Percentiles rank a stretch among this genome's conserved stretches.
These are phyloP conservation scores for Pterocles orientalis DNA, from an alignment of 2,113 vertebrate species.

Conservation along the genomic window DNA sequence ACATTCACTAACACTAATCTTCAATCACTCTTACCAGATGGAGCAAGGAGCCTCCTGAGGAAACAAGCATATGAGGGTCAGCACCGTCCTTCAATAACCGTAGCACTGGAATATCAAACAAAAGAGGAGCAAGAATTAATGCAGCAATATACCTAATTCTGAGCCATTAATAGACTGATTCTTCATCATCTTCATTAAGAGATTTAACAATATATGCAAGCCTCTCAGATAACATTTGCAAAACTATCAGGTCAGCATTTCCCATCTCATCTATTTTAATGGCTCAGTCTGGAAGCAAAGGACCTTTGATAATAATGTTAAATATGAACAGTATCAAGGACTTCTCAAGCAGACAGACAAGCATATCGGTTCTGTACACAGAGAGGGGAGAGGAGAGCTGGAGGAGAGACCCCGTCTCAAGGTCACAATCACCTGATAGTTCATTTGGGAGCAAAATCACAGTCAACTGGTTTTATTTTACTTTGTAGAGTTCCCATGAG, in stretches of 20 bases:
- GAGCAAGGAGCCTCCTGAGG: slow-evolving; percentile 90
- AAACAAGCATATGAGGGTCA: slow-evolving; percentile 77
- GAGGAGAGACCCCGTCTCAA: background rate
- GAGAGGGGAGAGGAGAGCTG: background rate
- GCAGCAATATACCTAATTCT: background rate
- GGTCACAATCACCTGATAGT: background rate
- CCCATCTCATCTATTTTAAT: slow-evolving; percentile 5
- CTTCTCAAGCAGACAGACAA: background rate
- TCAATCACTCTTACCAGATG: slow-evolving; percentile 87
- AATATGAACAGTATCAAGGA: background rate
- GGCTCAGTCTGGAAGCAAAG: background rate
- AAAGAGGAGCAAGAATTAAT: slow-evolving; percentile 45
- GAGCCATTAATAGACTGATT: background rate
- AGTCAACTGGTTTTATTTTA: background rate
- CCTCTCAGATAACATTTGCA: background rate
- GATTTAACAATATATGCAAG: background rate
- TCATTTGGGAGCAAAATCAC: background rate
- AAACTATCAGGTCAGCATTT: background rate
- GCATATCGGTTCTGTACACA: background rate
- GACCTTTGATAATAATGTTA: background rate
- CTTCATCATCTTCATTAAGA: background rate
- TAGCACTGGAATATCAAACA: slow-evolving; percentile 82
- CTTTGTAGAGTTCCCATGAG: background rate
- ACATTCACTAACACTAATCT: background rate
- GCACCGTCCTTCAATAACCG: slow-evolving; percentile 89